Evolutionary conservation across 2,113 vertebrate genomes (phyloP), one percentile per base, ranked within the genome.

Genomic region (Leptobrachium ailaonicum): DNA sequence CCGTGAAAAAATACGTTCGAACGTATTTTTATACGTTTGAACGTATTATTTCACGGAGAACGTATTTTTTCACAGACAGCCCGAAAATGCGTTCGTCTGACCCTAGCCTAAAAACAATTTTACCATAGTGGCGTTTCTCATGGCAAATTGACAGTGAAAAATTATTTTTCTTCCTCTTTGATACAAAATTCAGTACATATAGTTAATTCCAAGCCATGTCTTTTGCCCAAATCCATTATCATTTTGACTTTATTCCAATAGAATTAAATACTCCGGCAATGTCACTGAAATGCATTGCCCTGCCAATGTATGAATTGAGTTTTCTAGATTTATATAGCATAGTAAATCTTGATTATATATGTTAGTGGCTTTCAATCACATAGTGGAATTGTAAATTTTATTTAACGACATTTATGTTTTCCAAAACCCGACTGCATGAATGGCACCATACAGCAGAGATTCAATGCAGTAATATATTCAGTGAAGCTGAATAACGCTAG

Each of bases 161-260:
- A 71, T 78, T 63, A 13, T 53, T 78, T 71, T 63, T 42, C 54
- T 78, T 78, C 54, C 41, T 71, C 42, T 53, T 50, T 42, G 58
- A 71, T 45, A 14, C 20, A 58, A 78, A 13, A 67, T 67, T 76
- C 62, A 78, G 71, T 71, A 14, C 60, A 7, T 63, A 56, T 71
- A 41, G 8, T 56, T 71, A 63, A 71, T 78, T 78, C 68, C 67
- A 78, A 60, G 68, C 60, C 76, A 63, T 66, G 69, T 60, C 42
- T 70, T 71, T 62, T 45, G 56, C n/a, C 54, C 76, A 78, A 71
- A 71, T 71, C 62, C 56, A 71, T 78, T 78, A 62, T 60, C n/a
- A 44, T 44, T 71, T 47, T 78, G 76, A 40, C 67, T 41, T n/a
- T 40, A 11, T 63, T 78, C 76, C 68, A 71, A 71, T 5, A 62